These are phyloP conservation scores for Centropyge bicolor DNA, from an alignment of 2,797 vertebrate genomes.

Conservation along the genomic window DNA sequence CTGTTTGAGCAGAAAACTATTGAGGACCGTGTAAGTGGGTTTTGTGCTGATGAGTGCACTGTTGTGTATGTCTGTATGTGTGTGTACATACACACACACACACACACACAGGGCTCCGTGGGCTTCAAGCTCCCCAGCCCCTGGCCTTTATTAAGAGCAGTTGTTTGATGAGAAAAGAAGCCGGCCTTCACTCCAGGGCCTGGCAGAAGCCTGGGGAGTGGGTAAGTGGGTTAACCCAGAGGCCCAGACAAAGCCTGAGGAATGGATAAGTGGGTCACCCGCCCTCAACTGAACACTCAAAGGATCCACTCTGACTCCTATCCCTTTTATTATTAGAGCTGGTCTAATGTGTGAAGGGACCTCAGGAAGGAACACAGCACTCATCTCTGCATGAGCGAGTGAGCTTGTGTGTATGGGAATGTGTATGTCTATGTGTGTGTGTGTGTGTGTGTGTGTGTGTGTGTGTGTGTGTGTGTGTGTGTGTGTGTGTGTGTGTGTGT, in stretches of 20 bases:
- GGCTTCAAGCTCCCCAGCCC: constrained; percentile 71
- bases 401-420: constrained; percentile 50
- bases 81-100: constrained; percentile 26
- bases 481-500: background rate
- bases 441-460: constrained; percentile 1
- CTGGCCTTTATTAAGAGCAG: constrained; percentile 83
- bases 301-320: constrained; percentile 83
- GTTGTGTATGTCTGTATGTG: constrained; percentile 46
- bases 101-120: constrained; percentile 50
- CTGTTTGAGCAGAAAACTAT: constrained; percentile 59
- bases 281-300: constrained; percentile 83
- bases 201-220: constrained; percentile 81
- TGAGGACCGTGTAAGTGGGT: constrained; percentile 59
- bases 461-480: constrained; percentile 20
- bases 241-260: constrained; percentile 85
- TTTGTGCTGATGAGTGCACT: constrained; percentile 62
- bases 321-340: constrained; percentile 85
- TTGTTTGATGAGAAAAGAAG: constrained; percentile 85
- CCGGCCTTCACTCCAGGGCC: constrained; percentile 84
- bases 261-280: constrained; percentile 86
- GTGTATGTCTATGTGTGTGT: constrained; percentile 24
- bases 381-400: constrained; percentile 61
- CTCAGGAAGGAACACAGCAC: constrained; percentile 77
- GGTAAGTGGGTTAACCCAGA: constrained; percentile 87
- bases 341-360: constrained; percentile 83